Evolutionary conservation across 2,888 invertebrate species (phyloP).

Genomic region (Argynnis bischoffii): DNA sequence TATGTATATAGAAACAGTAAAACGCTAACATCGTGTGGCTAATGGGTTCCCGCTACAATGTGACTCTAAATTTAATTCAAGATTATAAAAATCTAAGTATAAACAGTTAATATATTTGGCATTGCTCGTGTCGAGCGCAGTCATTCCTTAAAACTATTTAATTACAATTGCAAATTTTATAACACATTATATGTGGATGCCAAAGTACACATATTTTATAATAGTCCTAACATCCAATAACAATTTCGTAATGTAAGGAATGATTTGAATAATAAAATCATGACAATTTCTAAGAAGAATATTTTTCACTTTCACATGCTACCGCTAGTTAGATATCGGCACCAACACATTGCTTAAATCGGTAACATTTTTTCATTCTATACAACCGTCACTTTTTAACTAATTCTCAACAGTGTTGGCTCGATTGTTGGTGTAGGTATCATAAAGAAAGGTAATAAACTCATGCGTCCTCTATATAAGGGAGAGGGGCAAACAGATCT

Average conservation of each 20-base stretch:
- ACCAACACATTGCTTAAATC: slow-evolving; percentile 31
- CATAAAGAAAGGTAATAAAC: slow-evolving; percentile 16
- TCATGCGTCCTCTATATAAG: slow-evolving; percentile 33
- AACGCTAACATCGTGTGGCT: slow-evolving; percentile 36
- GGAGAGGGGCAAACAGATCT: slow-evolving; percentile 29
- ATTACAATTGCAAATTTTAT: slow-evolving; percentile 19
- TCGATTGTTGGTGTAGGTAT: slow-evolving; percentile 30
- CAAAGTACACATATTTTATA: slow-evolving; percentile 13
- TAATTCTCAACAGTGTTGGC: too few relatives aligned
- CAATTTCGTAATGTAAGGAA: slow-evolving; percentile 24
- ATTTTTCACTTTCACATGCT: slow-evolving; percentile 38
- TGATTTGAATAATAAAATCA: slow-evolving; percentile 16
- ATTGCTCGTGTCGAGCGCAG: slow-evolving; percentile 23
- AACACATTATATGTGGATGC: slow-evolving; percentile 17
- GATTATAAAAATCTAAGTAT: slow-evolving; percentile 31
- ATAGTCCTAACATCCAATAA: slow-evolving; percentile 21
- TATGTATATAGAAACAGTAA: slow-evolving; percentile 20
- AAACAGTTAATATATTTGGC: slow-evolving; percentile 31
- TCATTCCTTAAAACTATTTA: slow-evolving; percentile 27
- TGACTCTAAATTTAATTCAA: slow-evolving; percentile 30
- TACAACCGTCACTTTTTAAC: too few relatives aligned
- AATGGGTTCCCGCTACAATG: slow-evolving; percentile 33
- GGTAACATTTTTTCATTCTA: neutral
- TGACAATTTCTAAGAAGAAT: slow-evolving; percentile 16
- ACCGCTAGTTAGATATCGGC: slow-evolving; percentile 37